A percentile compares a stretch with the other conserved stretches of the same genome.
These are phyloP conservation scores for Apis florea DNA, from an alignment of 1,140 invertebrate genomes.

Conservation along the genomic window DNA sequence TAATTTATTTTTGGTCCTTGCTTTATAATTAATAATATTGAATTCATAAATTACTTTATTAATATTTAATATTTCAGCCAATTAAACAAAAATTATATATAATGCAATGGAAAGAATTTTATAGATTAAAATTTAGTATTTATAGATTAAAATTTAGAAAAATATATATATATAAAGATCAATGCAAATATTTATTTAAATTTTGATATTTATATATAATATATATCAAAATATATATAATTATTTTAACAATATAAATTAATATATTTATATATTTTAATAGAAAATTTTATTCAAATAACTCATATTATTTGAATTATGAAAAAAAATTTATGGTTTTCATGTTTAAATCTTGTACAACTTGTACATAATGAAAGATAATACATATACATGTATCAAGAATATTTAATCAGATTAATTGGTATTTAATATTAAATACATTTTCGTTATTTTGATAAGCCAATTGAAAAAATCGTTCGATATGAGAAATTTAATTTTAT, in stretches of 20 bases:
- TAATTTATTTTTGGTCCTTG: too few relatives aligned
- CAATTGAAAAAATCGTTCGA: neutral
- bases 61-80: too few relatives aligned
- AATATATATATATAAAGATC: too few relatives aligned
- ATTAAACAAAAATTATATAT: too few relatives aligned
- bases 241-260: neutral
- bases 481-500: neutral
- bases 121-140: too few relatives aligned
- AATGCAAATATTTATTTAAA: too few relatives aligned
- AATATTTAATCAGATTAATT: constrained; percentile 6
- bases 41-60: too few relatives aligned
- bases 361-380: neutral
- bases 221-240: neutral
- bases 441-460: neutral
- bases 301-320: neutral
- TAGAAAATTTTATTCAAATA: neutral
- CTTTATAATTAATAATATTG: too few relatives aligned
- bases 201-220: neutral
- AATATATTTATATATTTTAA: neutral
- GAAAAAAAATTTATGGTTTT: neutral
- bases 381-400: neutral
- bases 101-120: too few relatives aligned
- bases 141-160: too few relatives aligned
- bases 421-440: neutral
- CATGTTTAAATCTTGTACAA: constrained; percentile 20